Conservation (phyloP, 2,888 invertebrate genomes). For the Philereme vetulata region DNA sequence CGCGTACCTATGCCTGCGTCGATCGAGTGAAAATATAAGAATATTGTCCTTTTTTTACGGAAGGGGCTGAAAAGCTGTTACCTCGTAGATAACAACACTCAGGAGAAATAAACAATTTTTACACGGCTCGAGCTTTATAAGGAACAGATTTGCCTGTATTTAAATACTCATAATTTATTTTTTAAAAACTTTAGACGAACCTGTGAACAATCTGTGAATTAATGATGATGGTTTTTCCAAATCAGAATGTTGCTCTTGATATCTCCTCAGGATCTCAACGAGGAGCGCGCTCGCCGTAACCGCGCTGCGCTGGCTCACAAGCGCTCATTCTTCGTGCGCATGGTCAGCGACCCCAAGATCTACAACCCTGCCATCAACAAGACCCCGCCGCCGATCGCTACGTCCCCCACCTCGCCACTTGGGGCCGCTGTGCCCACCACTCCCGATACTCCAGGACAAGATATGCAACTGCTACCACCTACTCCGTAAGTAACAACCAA, state of each 20-base stretch:
- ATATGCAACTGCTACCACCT: slow-evolving; percentile 50
- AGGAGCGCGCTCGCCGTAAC: slow-evolving; percentile 88
- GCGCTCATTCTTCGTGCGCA: slow-evolving; percentile 97
- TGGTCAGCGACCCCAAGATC: slow-evolving; percentile 98
- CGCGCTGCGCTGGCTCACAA: slow-evolving; percentile 94
- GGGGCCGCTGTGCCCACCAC: slow-evolving; percentile 64
- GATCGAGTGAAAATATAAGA: no score
- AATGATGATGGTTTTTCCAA: no score
- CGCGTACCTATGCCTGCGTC: no score
- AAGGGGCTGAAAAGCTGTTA: no score
- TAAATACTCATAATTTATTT: no score
- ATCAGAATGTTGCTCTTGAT: background rate
- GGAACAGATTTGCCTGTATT: no score
- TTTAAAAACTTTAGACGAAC: no score
- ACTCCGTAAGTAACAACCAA: slow-evolving; percentile 59
- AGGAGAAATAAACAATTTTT: no score
- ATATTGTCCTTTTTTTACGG: no score
- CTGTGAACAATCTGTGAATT: no score
- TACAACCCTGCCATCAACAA: slow-evolving; percentile 96
- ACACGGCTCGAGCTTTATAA: no score
- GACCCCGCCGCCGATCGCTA: slow-evolving; percentile 85
- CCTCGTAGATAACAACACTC: no score
- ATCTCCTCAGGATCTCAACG: slow-evolving; percentile 86
- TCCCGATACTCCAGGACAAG: slow-evolving; percentile 60
- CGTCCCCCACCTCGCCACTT: slow-evolving; percentile 80